Evolutionary conservation across 1,140 invertebrate species (phyloP).

Genomic region (Drosophila virilis): DNA sequence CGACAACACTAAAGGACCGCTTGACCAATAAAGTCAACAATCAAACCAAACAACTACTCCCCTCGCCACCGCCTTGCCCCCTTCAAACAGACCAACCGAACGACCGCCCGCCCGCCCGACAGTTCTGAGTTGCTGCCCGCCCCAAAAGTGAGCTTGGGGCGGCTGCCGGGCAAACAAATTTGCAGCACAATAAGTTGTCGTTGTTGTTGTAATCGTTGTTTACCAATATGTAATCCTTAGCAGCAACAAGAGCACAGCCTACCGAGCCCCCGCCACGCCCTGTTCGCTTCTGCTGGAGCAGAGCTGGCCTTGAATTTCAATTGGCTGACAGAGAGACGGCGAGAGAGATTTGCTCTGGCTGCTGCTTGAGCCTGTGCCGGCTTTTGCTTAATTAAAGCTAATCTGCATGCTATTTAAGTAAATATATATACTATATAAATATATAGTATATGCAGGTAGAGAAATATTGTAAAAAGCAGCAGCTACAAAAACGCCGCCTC

Average conservation of each 20-base stretch:
- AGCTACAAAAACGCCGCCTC: slow-evolving; percentile 60
- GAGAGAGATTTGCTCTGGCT: not conserved
- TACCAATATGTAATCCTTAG: slow-evolving; percentile 82
- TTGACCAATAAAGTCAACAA: slow-evolving; percentile 82
- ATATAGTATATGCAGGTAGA: slow-evolving; percentile 11
- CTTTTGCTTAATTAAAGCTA: slow-evolving; percentile 18
- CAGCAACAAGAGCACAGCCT: slow-evolving; percentile 61
- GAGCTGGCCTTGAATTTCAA: slow-evolving; percentile 72
- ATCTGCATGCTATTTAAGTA: slow-evolving; percentile 5
- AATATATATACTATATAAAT: slow-evolving; percentile 1
- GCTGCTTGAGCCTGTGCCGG: not conserved
- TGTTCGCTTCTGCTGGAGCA: not conserved
- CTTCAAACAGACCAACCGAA: not conserved
- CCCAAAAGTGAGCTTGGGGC: slow-evolving; percentile 1
- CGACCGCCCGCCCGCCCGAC: not conserved
- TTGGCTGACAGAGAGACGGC: slow-evolving; percentile 26
- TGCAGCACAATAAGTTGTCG: slow-evolving; percentile 72
- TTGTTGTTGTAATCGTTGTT: slow-evolving; percentile 70
- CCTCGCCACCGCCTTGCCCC: not conserved
- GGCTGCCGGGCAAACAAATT: slow-evolving; percentile 66
- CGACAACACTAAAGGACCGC: slow-evolving; percentile 38
- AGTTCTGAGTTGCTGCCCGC: not conserved
- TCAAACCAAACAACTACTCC: slow-evolving; percentile 70
- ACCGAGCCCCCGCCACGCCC: not conserved
- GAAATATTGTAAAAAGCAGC: slow-evolving; percentile 25